Conservation (phyloP, 1,140 invertebrate species). For the Caenorhabditis brenneri region DNA sequence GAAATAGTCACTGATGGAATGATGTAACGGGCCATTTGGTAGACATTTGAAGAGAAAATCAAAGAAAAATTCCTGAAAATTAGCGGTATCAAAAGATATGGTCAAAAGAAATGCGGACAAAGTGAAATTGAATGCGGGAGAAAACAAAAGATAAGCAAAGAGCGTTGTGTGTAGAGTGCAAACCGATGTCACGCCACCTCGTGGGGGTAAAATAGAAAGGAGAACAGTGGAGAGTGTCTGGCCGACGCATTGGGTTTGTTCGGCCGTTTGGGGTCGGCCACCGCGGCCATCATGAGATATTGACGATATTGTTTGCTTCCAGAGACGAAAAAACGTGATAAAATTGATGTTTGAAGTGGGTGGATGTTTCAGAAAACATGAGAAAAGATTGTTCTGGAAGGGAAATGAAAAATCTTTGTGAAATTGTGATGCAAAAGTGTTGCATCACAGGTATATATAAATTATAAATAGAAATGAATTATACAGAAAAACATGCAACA, state of each 20-base stretch:
- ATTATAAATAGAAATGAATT: too few relatives aligned
- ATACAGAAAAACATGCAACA: too few relatives aligned
- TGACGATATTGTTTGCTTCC: background rate
- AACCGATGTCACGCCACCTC: constrained; percentile 26
- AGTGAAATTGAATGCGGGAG: constrained; percentile 24
- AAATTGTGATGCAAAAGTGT: too few relatives aligned
- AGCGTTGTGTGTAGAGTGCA: constrained; percentile 8
- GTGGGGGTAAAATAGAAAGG: background rate
- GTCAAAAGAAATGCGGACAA: background rate
- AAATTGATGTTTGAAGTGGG: too few relatives aligned
- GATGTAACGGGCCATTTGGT: constrained; percentile 48
- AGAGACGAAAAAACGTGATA: background rate
- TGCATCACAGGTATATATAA: too few relatives aligned
- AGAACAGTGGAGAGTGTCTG: background rate
- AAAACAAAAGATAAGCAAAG: constrained; percentile 23
- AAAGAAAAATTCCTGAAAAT: constrained; percentile 9
- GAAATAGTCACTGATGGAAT: constrained; percentile 48
- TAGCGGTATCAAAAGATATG: background rate
- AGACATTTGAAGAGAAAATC: constrained; percentile 24
- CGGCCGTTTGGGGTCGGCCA: constrained; percentile 12
- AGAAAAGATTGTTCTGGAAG: background rate
- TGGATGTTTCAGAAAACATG: background rate
- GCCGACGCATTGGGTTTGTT: background rate
- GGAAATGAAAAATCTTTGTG: background rate
- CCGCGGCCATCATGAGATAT: background rate